Base-by-base conservation (phyloP, 2,888 invertebrate genomes). In the Dicyrtomina minuta region DNA sequence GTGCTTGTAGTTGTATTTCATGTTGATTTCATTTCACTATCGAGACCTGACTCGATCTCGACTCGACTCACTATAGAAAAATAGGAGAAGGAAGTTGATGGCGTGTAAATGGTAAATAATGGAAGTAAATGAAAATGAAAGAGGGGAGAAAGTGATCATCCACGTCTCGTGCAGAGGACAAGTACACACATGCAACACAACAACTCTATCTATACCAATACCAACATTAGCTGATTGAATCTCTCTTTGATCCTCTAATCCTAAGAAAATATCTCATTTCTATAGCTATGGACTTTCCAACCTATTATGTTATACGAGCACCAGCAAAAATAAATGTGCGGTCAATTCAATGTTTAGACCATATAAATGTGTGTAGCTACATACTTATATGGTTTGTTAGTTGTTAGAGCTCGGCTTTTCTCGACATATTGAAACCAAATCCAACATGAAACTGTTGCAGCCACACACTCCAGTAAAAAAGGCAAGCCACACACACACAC, bases 161-260 rank as follows among this genome's bases (percentile, higher is more conserved):
- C 33, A 26, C 49, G 33, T 64, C 49, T 49, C 64, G 39, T 27
- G 27, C 58, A n/a, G n/a, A 5, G 15, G 53, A 43, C 49, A 33
- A 53, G 41, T 20, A 55, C 55, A 43, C 41, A 22, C 46, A 49
- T 17, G 15, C 26, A 27, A 49, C 22, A 39, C 10, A 22, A 33
- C 20, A 33, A n/a, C 49, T 43, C n/a, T 51, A 46, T 53, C 53
- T 27, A 49, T 15, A 5, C n/a, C n/a, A n/a, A n/a, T n/a, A n/a
- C n/a, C n/a, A 65, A 65, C 65, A 65, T 65, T 65, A 65, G 65
- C 65, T 65, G 65, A 65, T 65, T 65, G 65, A 65, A 65, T 65
- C 65, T 65, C 65, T 41, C 65, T 65, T 65, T 65, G 65, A 65
- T 65, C 65, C 65, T 65, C 20, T 65, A 65, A 65, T 62, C 33